Evolutionary conservation across 2,888 invertebrate genomes (phyloP).

Genomic region (Carabus problematicus): DNA sequence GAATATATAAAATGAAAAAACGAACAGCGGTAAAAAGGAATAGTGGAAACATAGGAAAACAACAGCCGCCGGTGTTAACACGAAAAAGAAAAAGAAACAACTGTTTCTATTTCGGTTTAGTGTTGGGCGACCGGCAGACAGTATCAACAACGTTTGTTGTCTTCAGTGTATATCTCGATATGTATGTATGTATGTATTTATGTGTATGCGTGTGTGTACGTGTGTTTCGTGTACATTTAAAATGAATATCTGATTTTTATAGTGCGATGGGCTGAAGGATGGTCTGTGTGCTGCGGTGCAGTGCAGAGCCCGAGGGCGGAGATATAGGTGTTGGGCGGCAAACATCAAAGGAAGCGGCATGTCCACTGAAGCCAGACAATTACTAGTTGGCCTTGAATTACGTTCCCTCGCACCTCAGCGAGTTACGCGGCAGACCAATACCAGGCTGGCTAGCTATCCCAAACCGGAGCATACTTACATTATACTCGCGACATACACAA

Average conservation of each 20-base stretch:
- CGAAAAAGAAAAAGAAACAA: too few species aligned
- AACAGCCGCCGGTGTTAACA: too few species aligned
- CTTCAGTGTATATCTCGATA: too few species aligned
- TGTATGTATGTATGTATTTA: not conserved
- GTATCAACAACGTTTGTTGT: too few species aligned
- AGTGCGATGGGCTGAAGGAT: not conserved
- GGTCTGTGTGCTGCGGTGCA: conserved; percentile 12
- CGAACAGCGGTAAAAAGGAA: too few species aligned
- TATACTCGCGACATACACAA: not conserved
- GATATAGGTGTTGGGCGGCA: conserved; percentile 23
- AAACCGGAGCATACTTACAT: not conserved
- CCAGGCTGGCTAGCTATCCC: not conserved
- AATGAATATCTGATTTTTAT: conserved; percentile 17
- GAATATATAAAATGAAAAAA: too few species aligned
- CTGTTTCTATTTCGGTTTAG: too few species aligned
- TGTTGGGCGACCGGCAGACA: too few species aligned
- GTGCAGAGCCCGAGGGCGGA: conserved; percentile 11
- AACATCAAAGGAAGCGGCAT: conserved; percentile 48
- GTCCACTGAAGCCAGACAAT: conserved; percentile 51
- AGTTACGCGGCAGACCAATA: conserved; percentile 8
- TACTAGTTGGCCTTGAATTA: conserved; percentile 51
- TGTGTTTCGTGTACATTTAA: conserved; percentile 6
- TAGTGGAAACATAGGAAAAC: too few species aligned
- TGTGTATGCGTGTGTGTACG: conserved; percentile 5
- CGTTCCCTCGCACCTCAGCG: conserved; percentile 49